Conservation (phyloP, 2,888 invertebrate genomes). For the Oxytorus armatus region DNA sequence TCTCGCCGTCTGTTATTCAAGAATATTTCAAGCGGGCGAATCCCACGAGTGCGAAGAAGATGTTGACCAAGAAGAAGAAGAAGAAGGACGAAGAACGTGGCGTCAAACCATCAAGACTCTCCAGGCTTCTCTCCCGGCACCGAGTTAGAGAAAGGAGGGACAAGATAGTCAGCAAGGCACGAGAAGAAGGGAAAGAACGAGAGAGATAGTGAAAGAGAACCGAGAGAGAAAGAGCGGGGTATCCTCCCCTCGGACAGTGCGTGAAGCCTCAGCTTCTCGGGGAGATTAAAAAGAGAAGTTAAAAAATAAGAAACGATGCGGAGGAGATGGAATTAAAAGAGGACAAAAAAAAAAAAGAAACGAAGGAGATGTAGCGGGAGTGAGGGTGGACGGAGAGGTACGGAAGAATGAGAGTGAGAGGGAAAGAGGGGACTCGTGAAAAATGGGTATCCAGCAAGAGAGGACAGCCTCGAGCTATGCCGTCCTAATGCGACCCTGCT, state of each 20-base stretch:
- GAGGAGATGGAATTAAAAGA: slow-evolving; percentile 75
- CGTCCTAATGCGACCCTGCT: slow-evolving; percentile 80
- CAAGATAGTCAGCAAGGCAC: slow-evolving; percentile 11
- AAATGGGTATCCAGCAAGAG: slow-evolving; percentile 82
- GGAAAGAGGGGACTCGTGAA: slow-evolving; percentile 74
- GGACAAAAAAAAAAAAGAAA: slow-evolving; percentile 38
- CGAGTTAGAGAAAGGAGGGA: slow-evolving; percentile 32
- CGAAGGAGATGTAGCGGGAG: slow-evolving; percentile 31
- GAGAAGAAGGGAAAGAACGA: slow-evolving; percentile 39
- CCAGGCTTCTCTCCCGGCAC: slow-evolving; percentile 15
- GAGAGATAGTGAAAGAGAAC: slow-evolving; percentile 29
- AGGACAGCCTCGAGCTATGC: slow-evolving; percentile 79
- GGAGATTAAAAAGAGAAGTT: slow-evolving; percentile 79
- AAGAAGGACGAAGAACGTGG: slow-evolving; percentile 21
- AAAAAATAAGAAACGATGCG: slow-evolving; percentile 68
- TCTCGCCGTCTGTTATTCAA: slow-evolving; percentile 31
- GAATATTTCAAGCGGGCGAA: slow-evolving; percentile 52
- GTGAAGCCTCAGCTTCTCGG: slow-evolving; percentile 55
- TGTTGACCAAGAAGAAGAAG: slow-evolving; percentile 4
- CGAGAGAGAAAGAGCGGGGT: slow-evolving; percentile 60
- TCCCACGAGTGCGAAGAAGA: slow-evolving; percentile 59
- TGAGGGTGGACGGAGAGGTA: slow-evolving; percentile 16
- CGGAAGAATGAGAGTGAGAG: slow-evolving; percentile 35
- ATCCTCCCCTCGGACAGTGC: slow-evolving; percentile 64
- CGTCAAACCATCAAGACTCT: slow-evolving; percentile 37